Evolutionary conservation across 2,113 vertebrate genomes (phyloP), one percentile per base, ranked within the genome.

Genomic region (Chelonoidis abingdonii): DNA sequence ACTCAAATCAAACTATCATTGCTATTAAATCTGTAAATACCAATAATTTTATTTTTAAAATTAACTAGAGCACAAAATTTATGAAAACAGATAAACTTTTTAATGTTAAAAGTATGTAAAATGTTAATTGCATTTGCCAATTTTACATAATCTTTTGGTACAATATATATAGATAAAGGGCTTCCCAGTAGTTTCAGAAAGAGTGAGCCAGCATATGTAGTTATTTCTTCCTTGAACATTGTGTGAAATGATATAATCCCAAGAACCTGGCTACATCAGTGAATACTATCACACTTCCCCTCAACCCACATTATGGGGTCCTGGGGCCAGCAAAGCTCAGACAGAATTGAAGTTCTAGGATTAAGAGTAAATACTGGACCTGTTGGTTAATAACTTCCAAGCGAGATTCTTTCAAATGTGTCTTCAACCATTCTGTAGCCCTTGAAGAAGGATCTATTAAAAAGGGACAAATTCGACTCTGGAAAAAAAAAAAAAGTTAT

Each of bases 371-470:
- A 89, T 83, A 92, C 78, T 92, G 56, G 83, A 99, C 99, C 99
- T 99, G 99, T 90, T 99, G 99, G 96, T 99, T 99, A 96, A 99
- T 99, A 86, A 99, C 98, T 97, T 99, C 99, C 89, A 99, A 97
- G 84, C 97, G 98, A 65, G 99, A 98, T 44, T 99, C 98, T 96
- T 98, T 99, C 86, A 99, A 98, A 98, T 99, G 99, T 62, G 98
- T 98, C 93, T 99, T 98, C 80, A 99, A 92, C 99, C 99, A 99
- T 92, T 99, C 99, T 53, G 99, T 99, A 82, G 99, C 99, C 83
- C 98, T 98, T 59, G 99, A 99, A 65, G 99, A 99, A 10, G 99
- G 99, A 84, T 99, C 99, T 44, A 99, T 99, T 95, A 99, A 98
- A 98, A 99, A 99, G 1, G 99, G 99, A 95, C 99, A 99, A 27